Evolutionary conservation across 2,888 invertebrate genomes (phyloP).

Genomic region (Agrotis segetum): DNA sequence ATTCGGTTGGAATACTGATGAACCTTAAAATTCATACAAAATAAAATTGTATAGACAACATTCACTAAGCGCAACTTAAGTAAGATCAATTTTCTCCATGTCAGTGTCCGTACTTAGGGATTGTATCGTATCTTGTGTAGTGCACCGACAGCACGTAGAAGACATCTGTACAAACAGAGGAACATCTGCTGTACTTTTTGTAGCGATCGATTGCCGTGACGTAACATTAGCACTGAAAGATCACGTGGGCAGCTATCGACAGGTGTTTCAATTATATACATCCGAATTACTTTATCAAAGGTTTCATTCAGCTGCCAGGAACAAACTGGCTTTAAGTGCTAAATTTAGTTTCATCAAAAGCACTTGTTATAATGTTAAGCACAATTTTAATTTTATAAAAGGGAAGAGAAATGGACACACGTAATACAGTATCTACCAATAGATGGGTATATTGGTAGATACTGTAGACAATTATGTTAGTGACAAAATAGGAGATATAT

Average conservation of each 20-base stretch:
- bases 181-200: conserved; percentile 50
- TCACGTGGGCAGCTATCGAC: conserved; percentile 42
- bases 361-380: neutral
- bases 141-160: conserved; percentile 37
- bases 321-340: neutral
- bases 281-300: conserved; percentile 33
- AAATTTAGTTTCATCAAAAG: neutral
- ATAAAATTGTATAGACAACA: conserved; percentile 2
- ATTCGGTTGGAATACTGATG: neutral
- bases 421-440: too few species aligned
- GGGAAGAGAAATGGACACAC: neutral
- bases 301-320: conserved; percentile 24
- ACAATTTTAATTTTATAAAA: neutral
- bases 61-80: neutral
- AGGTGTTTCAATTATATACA: conserved; percentile 52
- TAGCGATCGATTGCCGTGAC: conserved; percentile 46
- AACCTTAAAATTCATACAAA: conserved; percentile 6
- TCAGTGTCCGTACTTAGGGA: conserved; percentile 5
- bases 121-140: conserved; percentile 27
- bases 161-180: conserved; percentile 53
- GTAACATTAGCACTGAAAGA: conserved; percentile 54
- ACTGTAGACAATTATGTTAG: neutral
- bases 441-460: too few species aligned
- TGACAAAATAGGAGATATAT: neutral
- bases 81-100: conserved; percentile 10